Conservation (phyloP, 2,888 invertebrate genomes). For the Andrena chrysosceles region DNA sequence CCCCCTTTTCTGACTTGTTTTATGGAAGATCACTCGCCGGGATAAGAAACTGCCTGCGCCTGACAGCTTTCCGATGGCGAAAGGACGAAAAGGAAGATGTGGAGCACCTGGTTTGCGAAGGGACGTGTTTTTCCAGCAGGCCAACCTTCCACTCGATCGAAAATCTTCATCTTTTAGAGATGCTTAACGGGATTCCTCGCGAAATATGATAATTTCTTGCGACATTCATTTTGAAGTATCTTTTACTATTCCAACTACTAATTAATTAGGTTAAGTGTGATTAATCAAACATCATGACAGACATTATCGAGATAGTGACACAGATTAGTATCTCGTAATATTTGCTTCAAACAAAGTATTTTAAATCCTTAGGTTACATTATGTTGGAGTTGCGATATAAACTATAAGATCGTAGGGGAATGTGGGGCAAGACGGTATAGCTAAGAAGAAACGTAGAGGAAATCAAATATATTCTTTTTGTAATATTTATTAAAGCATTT, state of each 20-base stretch:
- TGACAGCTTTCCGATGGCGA: constrained; percentile 67
- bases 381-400: too few relatives aligned
- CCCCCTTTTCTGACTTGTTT: constrained; percentile 63
- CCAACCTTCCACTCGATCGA: constrained; percentile 48
- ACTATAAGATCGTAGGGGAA: too few relatives aligned
- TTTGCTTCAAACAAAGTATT: too few relatives aligned
- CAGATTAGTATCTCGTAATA: too few relatives aligned
- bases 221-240: background rate
- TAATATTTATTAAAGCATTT: too few relatives aligned
- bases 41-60: constrained; percentile 65
- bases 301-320: too few relatives aligned
- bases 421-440: too few relatives aligned
- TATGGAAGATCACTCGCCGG: constrained; percentile 59
- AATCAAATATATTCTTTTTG: too few relatives aligned
- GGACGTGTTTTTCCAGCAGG: constrained; percentile 52
- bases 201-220: background rate
- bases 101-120: constrained; percentile 44
- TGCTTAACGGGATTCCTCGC: background rate
- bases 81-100: constrained; percentile 56
- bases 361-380: too few relatives aligned
- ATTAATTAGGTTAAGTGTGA: too few relatives aligned
- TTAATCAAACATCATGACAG: too few relatives aligned
- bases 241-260: background rate
- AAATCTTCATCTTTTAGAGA: constrained; percentile 34
- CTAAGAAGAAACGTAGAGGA: too few relatives aligned